phyloP scores from a whole-genome alignment of 2,113 vertebrate genomes.

The Nyctereutes procyonoides region DNA sequence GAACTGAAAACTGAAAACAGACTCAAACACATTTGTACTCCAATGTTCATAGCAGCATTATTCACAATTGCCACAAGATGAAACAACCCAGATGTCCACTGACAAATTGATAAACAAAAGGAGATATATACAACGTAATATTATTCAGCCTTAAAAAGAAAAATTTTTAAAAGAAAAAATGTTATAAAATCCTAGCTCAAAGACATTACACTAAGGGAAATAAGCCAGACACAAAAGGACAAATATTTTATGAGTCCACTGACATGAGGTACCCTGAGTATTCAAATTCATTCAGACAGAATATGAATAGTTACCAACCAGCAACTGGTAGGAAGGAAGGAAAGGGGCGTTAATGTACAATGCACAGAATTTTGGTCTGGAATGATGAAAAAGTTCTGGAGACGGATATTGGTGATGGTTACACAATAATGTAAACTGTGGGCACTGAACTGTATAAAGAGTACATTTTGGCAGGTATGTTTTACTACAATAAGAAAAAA shows the following conservation, averaged over 20 bases:
- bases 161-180: too few species aligned
- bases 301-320: background rate
- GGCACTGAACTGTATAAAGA: background rate
- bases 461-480: background rate
- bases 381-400: background rate
- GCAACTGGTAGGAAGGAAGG: background rate
- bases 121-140: background rate
- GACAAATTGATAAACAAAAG: constrained; percentile 2
- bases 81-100: background rate
- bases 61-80: background rate
- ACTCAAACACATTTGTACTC: background rate
- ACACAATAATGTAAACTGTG: background rate
- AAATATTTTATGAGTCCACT: background rate
- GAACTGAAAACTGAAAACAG: constrained; percentile 8
- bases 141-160: background rate
- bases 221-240: background rate
- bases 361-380: background rate
- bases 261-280: background rate
- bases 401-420: background rate
- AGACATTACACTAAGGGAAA: background rate
- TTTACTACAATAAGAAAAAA: background rate
- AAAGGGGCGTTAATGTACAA: background rate
- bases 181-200: background rate
- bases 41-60: background rate
- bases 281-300: background rate